Percentiles rank a stretch among this genome's conserved stretches.
These are phyloP conservation scores for Diphyllodes magnificus DNA, from an alignment of 2,113 vertebrate species.

Conservation along the genomic window DNA sequence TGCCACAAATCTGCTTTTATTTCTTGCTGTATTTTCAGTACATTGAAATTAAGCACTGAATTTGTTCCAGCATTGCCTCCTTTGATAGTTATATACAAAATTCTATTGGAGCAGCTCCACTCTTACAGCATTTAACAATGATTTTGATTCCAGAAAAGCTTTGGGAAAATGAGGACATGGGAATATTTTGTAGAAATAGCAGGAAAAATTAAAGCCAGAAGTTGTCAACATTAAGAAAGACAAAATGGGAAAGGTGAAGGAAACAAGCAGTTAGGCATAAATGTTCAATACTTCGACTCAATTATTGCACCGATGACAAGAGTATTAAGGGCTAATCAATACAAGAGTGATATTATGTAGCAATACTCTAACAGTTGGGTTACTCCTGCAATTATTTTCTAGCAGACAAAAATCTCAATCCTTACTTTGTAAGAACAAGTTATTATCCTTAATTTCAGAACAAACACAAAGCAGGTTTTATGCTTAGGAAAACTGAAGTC, in stretches of 20 bases:
- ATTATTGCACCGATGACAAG: neutral
- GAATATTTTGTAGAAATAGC: neutral
- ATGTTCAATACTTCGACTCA: neutral
- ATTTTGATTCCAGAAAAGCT: neutral
- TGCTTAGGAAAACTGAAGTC: neutral
- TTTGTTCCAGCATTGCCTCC: accelerated
- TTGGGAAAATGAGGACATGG: neutral
- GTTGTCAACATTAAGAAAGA: neutral
- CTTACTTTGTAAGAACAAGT: neutral
- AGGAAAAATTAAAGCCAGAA: neutral
- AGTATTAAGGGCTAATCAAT: neutral
- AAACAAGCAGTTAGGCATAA: neutral
- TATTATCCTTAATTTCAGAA: neutral
- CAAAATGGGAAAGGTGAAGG: neutral
- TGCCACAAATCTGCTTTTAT: neutral
- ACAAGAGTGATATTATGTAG: neutral
- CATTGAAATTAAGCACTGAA: neutral
- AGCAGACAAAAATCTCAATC: neutral
- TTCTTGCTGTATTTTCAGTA: neutral
- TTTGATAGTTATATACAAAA: neutral
- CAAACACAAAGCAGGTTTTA: neutral
- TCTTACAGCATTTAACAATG: neutral
- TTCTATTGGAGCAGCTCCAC: accelerated
- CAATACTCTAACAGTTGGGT: neutral
- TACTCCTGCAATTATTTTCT: neutral